Evolutionary conservation across 2,888 invertebrate species (phyloP).

Genomic region (Dioctria rufipes): DNA sequence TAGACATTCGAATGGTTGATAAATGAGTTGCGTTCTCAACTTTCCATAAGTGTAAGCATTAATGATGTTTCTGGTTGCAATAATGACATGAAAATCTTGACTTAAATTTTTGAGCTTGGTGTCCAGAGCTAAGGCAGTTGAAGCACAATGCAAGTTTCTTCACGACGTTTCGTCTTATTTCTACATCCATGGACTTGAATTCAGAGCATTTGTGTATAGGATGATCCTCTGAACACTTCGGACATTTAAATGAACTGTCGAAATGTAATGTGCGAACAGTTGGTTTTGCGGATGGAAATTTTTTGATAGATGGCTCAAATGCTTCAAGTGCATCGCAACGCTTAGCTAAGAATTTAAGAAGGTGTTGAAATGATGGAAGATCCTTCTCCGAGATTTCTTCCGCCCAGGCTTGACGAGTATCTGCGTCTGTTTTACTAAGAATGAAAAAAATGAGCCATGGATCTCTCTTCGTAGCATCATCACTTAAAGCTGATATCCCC

Average conservation of each 20-base stretch:
- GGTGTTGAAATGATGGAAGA: background rate
- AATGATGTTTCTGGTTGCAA: background rate
- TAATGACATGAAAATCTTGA: background rate
- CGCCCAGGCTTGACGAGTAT: constrained; percentile 9
- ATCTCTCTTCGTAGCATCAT: constrained; percentile 9
- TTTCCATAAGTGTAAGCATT: background rate
- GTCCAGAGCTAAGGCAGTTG: background rate
- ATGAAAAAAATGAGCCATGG: constrained; percentile 1
- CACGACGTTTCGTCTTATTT: background rate
- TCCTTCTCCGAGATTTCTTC: background rate
- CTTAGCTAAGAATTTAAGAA: background rate
- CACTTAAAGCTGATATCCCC: constrained; percentile 2
- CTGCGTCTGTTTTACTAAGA: background rate
- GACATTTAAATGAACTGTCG: background rate
- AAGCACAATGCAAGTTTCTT: background rate
- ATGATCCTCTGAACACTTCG: background rate
- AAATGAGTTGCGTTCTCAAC: too few species aligned
- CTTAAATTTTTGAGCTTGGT: background rate
- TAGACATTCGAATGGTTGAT: too few species aligned
- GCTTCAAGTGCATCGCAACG: constrained; percentile 19
- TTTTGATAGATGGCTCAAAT: background rate
- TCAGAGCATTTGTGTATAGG: background rate
- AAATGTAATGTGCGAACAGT: background rate
- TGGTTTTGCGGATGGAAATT: background rate
- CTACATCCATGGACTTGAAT: background rate